A percentile compares a stretch with the other conserved stretches of the same genome.
phyloP scores from a whole-genome alignment of 2,888 invertebrate genomes.

The Sicus ferrugineus region DNA sequence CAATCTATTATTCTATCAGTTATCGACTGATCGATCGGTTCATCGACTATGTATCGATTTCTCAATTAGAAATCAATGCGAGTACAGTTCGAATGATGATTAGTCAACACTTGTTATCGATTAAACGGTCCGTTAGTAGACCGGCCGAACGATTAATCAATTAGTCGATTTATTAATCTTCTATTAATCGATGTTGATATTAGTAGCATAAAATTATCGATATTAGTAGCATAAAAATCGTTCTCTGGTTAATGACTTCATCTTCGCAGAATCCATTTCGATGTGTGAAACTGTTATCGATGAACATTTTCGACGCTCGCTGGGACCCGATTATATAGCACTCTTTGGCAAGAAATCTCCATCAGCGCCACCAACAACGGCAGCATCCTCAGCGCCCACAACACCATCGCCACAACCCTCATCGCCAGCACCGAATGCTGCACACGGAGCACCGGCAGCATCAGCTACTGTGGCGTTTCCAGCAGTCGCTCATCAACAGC shows the following conservation, averaged over 20 bases:
- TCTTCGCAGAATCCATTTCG: constrained; percentile 71
- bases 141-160: too few species aligned
- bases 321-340: constrained; percentile 82
- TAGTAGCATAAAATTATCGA: too few species aligned
- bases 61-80: too few species aligned
- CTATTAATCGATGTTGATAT: not conserved
- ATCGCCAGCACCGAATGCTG: constrained; percentile 8
- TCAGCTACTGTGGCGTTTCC: not conserved
- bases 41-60: too few species aligned
- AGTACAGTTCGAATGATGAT: too few species aligned
- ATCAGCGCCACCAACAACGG: constrained; percentile 48
- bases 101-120: too few species aligned
- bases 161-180: too few species aligned
- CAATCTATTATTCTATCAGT: too few species aligned
- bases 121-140: too few species aligned
- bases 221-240: too few species aligned
- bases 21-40: too few species aligned
- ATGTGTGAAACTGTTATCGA: constrained; percentile 88
- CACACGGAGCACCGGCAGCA: constrained; percentile 32
- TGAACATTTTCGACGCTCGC: constrained; percentile 92
- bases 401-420: constrained; percentile 49
- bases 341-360: constrained; percentile 70
- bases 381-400: constrained; percentile 42
- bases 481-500: not conserved
- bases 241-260: not conserved